Evolutionary conservation across 2,797 vertebrate genomes (phyloP).

Genomic region (Gymnoscopelus microlampas): DNA sequence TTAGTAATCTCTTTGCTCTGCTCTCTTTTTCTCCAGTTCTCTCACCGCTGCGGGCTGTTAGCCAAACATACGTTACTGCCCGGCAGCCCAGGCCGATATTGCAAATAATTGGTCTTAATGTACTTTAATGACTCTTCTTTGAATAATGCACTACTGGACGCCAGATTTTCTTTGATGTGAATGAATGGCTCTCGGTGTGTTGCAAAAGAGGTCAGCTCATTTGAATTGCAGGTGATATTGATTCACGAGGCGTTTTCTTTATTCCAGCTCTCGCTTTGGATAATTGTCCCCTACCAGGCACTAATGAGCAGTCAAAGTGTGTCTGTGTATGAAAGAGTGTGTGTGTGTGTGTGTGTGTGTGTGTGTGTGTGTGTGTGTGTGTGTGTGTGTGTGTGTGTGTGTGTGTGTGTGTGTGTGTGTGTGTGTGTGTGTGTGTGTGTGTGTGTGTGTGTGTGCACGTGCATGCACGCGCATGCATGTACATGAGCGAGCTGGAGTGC

Average conservation of each 20-base stretch:
- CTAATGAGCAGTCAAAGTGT: slow-evolving; percentile 32
- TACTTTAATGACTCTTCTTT: slow-evolving; percentile 39
- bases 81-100: no score
- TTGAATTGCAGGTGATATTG: slow-evolving; percentile 29
- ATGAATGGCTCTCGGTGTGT: slow-evolving; percentile 35
- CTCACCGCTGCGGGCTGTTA: no score
- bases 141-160: slow-evolving; percentile 34
- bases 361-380: not conserved
- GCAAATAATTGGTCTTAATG: slow-evolving; percentile 52
- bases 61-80: no score
- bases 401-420: not conserved
- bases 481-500: not conserved
- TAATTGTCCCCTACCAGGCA: slow-evolving; percentile 21
- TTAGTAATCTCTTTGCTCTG: no score
- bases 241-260: not conserved
- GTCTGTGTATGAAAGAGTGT: slow-evolving; percentile 15
- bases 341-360: not conserved
- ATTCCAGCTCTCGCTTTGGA: slow-evolving; percentile 9
- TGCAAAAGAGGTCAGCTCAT: slow-evolving; percentile 26
- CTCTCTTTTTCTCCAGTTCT: no score
- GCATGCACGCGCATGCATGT: no score
- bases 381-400: not conserved
- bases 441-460: no score
- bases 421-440: no score
- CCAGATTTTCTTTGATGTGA: slow-evolving; percentile 30